Base-by-base conservation (phyloP, 2,797 vertebrate genomes). In the Percopsis omiscomaycus region DNA sequence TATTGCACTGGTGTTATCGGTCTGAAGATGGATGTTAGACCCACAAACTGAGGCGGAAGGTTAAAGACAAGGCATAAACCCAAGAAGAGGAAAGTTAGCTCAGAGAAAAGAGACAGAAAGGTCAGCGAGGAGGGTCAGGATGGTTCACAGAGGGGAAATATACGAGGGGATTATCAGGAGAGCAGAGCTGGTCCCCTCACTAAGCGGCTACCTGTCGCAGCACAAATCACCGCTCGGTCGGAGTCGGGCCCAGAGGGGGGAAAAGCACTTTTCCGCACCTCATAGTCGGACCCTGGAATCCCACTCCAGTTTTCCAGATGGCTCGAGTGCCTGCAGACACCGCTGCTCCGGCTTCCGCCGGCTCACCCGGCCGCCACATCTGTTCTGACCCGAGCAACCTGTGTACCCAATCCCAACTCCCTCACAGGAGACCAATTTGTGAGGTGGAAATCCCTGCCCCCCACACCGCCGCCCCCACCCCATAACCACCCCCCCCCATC, bases 261-360 rank as follows among this genome's bases (percentile, higher is more conserved):
- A 37, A 89, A 91, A 91, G 84, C 81, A 87, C 88, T 92, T 92
- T 91, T 91, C 89, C 87, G 89, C 91, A 91, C 89, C 88, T 92
- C 86, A 73, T 86, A 84, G 75, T 88, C 86, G 82, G 84, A 77
- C 82, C 78, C 80, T 81, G 87, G 83, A 87, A 79, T 89, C 84
- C 71, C 37, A 32, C 74, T 84, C 62, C 79, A 86, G 76, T 92
- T 91, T 92, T 91, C 91, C 93, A 93, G 91, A 93, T 93, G 92
- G 88, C 82, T 81, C 59, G 66, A 64, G 73, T 75, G 76, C 68
- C 78, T 76, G 73, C 86, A 87, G 77, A 86, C 84, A 78, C 71
- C 79, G 79, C 66, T 70, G 81, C 81, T 87, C 81, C 77, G 54
- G 74, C 84, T 91, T 90, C 85, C 71, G 60, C 78, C 78, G 73